A percentile compares a stretch with the other conserved stretches of the same genome.
Conservation (phyloP, 2,888 invertebrate genomes). For the Mylabris sibirica region DNA sequence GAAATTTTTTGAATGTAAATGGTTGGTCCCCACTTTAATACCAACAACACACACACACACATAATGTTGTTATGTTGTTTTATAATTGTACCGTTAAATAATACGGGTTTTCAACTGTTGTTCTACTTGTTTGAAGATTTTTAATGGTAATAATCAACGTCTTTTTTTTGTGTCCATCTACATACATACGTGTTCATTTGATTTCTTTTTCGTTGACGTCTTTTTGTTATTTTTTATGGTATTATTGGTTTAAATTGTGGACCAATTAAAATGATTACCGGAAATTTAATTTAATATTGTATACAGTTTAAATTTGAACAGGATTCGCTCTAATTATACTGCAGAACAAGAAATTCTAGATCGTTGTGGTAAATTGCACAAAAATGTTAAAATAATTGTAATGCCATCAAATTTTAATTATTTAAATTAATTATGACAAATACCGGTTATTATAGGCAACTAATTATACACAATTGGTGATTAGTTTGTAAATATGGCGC, state of each 20-base stretch:
- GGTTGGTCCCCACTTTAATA: too few species aligned
- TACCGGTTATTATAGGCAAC: neutral
- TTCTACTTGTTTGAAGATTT: neutral
- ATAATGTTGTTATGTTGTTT: neutral
- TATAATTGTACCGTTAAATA: constrained; percentile 4
- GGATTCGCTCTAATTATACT: neutral
- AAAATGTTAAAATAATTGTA: neutral
- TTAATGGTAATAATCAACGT: neutral
- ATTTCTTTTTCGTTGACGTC: neutral
- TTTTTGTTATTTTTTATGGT: neutral
- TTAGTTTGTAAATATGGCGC: too few species aligned
- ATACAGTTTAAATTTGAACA: neutral
- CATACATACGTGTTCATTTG: too few species aligned
- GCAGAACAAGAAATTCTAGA: neutral
- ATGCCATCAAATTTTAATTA: neutral
- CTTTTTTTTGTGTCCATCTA: neutral
- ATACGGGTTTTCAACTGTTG: constrained; percentile 5
- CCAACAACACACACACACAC: neutral
- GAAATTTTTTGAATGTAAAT: too few species aligned
- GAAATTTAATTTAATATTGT: neutral
- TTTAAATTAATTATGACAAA: too few species aligned
- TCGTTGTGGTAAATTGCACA: neutral
- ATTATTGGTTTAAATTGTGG: neutral
- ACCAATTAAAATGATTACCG: neutral
- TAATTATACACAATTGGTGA: too few species aligned